phyloP scores from a whole-genome alignment of 2,888 invertebrate species.

The Melikaiella ostensackeni region DNA sequence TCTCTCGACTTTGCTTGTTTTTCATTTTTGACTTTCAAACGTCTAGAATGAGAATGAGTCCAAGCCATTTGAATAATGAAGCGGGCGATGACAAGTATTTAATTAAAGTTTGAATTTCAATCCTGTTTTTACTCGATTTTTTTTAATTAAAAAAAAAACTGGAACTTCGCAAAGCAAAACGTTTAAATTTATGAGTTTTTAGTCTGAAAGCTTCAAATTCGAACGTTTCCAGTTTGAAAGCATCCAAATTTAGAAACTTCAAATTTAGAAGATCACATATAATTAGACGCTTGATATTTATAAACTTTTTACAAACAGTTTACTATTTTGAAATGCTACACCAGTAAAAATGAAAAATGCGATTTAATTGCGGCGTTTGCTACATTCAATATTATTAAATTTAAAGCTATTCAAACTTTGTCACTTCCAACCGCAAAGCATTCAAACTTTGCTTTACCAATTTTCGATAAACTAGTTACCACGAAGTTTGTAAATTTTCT shows the following conservation, averaged over 20 bases:
- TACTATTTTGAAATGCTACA: background rate
- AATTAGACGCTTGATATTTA: background rate
- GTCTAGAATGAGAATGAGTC: constrained; percentile 25
- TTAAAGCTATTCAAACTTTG: background rate
- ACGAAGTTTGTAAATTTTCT: background rate
- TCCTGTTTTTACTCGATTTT: background rate
- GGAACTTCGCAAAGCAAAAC: background rate
- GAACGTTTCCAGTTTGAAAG: constrained; percentile 1
- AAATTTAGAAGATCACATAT: background rate
- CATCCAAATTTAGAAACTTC: constrained; percentile 14
- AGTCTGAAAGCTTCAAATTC: constrained; percentile 16
- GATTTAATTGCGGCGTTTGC: too few relatives aligned
- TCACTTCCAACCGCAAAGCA: background rate
- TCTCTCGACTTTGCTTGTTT: constrained; percentile 22
- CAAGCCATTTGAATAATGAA: constrained; percentile 32
- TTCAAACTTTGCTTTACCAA: constrained; percentile 2
- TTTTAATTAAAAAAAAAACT: too few relatives aligned
- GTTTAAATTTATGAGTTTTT: background rate
- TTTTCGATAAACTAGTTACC: constrained; percentile 2
- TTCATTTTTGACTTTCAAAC: constrained; percentile 28
- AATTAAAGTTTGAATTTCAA: constrained; percentile 32
- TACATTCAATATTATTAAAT: background rate
- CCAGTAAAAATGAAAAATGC: background rate
- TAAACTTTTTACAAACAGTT: background rate
- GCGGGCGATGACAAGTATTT: constrained; percentile 18